Evolutionary conservation across 2,113 vertebrate species (phyloP), one percentile per base, ranked within the genome.

Genomic region (Caracal caracal): DNA sequence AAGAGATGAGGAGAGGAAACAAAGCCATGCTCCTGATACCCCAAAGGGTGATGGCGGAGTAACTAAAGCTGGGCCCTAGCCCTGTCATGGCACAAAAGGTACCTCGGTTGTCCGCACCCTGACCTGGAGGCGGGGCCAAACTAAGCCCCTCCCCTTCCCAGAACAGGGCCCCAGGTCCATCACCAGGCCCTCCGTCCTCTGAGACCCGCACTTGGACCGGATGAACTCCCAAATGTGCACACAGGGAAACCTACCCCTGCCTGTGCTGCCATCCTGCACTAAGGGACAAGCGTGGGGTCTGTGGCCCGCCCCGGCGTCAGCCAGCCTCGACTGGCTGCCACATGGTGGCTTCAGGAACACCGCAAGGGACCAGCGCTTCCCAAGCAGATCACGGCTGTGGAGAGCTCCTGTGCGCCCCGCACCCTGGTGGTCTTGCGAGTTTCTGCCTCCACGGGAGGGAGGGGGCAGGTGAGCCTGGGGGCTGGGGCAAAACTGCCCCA

Each of bases 341-440:
- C 63, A 10, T 10, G 59, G 70, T 28, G 79, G 78, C 61, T 78
- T 63, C 70, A 4, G 43, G 88, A 12, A 30, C 11, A 3, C 1
- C 0, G 59, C 2, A 1, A 53, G n/a, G 24, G 68, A 4, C 30
- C 33, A 13, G 56, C 6, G 3, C n/a, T 12, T 26, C 73, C 66
- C 10, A 11, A 51, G 3, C 65, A 13, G 63, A 70, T 26, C 33
- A 30, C 24, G 37, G 30, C 65, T 30, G 1, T 4, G 17, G n/a
- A 35, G 83, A 33, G 5, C 47, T 8, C 0, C 13, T 0, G 0
- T 40, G 66, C 19, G 4, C 68, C 26, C 16, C 1, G 51, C 6
- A 37, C 26, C 17, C 70, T 19, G 24, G 13, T 3, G 17, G 37
- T 12, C 65, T 19, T 13, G 10, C 1, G 30, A 49, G 10, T 63